Evolutionary conservation across 2,888 invertebrate species (phyloP).

Genomic region (Caenorhabditis zanzibari): DNA sequence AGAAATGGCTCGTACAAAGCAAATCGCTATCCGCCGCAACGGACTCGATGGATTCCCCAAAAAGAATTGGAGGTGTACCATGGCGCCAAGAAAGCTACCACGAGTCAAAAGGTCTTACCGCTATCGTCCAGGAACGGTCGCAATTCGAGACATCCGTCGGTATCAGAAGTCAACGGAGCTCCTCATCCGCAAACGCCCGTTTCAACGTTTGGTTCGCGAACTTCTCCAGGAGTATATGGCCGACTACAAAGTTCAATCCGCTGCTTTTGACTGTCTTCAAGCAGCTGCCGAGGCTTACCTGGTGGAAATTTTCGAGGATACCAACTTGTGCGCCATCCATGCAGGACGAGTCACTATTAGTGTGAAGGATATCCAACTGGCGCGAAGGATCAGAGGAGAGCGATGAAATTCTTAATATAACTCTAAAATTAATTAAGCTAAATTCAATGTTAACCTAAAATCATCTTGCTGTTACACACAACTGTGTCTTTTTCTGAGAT

Average conservation of each 20-base stretch:
- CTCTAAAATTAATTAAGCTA: no score
- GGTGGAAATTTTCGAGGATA: conserved; percentile 94
- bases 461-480: no score
- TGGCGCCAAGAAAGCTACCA: no score
- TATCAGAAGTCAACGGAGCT: conserved; percentile 95
- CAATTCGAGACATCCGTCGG: conserved; percentile 95
- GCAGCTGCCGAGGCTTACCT: conserved; percentile 19
- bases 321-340: conserved; percentile 97
- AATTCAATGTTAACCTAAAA: no score
- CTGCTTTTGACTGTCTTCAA: conserved; percentile 4
- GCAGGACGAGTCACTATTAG: conserved; percentile 98
- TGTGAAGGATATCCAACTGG: conserved; percentile 90
- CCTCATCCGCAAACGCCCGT: conserved; percentile 65
- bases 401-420: no score
- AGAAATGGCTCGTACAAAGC: conserved; percentile 74
- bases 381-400: conserved; percentile 90
- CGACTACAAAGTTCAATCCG: conserved; percentile 26
- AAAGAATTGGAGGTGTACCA: no score
- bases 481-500: no score
- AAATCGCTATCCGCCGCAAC: conserved; percentile 45
- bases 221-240: conserved; percentile 39
- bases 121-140: conserved; percentile 96
- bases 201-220: conserved; percentile 67
- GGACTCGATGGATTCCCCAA: no score
- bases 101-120: no score